Conservation (phyloP, 2,113 vertebrate species). For the Nymphicus hollandicus region DNA sequence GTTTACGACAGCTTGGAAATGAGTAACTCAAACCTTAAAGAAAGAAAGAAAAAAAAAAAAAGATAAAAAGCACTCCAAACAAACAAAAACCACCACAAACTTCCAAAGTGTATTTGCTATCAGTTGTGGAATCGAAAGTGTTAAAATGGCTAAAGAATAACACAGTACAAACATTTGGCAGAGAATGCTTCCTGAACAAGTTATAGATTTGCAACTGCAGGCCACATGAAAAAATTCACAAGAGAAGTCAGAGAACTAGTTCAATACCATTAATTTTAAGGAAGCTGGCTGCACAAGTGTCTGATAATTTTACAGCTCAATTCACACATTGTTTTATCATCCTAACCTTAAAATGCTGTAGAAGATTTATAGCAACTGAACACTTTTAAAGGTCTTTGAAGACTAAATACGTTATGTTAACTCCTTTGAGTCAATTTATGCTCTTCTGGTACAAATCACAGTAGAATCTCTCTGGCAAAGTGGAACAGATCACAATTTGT, state of each 20-base stretch:
- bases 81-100: not conserved
- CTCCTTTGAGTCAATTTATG: not conserved
- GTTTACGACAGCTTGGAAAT: not conserved
- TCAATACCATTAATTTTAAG: not conserved
- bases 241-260: not conserved
- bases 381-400: not conserved
- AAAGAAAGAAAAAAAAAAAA: not conserved
- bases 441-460: not conserved
- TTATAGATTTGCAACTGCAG: not conserved
- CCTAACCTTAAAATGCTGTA: not conserved
- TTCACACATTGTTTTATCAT: not conserved
- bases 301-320: not conserved
- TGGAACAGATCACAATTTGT: not conserved
- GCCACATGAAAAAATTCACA: not conserved
- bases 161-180: not conserved
- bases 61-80: not conserved
- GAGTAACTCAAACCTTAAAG: not conserved
- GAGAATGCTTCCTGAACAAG: not conserved
- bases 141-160: conserved; percentile 2
- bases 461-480: not conserved
- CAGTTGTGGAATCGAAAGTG: not conserved
- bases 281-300: not conserved
- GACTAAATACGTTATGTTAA: not conserved
- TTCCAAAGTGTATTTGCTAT: not conserved
- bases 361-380: not conserved